Percentiles rank a stretch among this genome's conserved stretches.
These are phyloP conservation scores for Amitus sp. DNA, from an alignment of 2,888 invertebrate species.

Conservation along the genomic window DNA sequence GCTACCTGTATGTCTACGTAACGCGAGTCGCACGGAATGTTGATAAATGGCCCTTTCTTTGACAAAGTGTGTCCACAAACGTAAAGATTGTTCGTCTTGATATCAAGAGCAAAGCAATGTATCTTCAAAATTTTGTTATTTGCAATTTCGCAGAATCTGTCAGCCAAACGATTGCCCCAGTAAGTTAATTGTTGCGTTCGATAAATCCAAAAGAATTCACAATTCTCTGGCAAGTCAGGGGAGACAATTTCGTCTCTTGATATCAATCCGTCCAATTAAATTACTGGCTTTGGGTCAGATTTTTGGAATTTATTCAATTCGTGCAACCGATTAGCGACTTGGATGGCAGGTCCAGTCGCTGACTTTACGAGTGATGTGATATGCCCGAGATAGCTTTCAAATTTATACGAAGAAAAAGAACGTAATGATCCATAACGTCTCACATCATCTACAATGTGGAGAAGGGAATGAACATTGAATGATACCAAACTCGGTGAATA, in stretches of 20 bases:
- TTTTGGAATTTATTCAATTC: not conserved
- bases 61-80: not conserved
- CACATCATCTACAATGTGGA: constrained; percentile 19
- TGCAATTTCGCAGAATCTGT: not conserved
- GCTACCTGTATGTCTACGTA: too few species aligned
- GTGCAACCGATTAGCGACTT: not conserved
- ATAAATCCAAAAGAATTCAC: not conserved
- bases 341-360: not conserved
- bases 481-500: constrained; percentile 10
- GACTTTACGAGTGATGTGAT: not conserved
- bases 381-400: not conserved
- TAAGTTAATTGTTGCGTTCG: not conserved
- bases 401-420: too few species aligned
- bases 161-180: not conserved
- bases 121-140: not conserved
- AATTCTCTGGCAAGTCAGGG: not conserved
- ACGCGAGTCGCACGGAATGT: not conserved
- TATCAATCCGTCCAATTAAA: not conserved
- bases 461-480: constrained; percentile 11
- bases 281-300: not conserved
- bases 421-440: too few species aligned
- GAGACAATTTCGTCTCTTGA: not conserved
- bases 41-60: not conserved
- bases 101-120: not conserved
- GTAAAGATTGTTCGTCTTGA: not conserved